Conservation (phyloP, 2,113 vertebrate genomes). For the Bos javanicus region DNA sequence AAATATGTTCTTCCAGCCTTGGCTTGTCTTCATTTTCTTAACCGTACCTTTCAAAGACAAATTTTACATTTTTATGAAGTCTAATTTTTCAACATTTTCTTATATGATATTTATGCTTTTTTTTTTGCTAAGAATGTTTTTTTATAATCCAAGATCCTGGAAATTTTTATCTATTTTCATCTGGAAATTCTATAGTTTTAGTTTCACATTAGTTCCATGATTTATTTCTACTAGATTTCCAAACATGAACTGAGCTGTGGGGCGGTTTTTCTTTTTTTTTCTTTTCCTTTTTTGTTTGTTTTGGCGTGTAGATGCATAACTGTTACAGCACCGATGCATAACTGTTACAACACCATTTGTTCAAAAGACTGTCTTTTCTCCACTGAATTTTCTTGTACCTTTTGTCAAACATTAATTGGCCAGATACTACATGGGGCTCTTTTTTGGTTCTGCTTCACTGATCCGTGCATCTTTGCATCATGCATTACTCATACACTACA, state of each 20-base stretch:
- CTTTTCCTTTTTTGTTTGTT: background rate
- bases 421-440: background rate
- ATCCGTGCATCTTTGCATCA: background rate
- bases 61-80: background rate
- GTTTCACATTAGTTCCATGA: background rate
- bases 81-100: background rate
- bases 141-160: background rate
- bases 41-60: background rate
- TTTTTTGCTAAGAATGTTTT: background rate
- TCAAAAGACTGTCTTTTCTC: background rate
- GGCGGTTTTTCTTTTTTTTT: background rate
- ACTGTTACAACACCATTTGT: background rate
- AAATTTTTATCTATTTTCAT: background rate
- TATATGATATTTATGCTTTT: background rate
- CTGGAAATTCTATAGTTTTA: background rate
- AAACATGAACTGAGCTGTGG: background rate
- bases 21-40: background rate
- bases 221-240: background rate
- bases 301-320: background rate
- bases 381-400: background rate
- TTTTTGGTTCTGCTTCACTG: background rate
- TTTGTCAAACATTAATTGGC: background rate
- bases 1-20: background rate
- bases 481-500: too few relatives aligned
- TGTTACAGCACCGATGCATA: background rate